These are phyloP conservation scores for Tadarida brasiliensis DNA, from an alignment of 2,797 vertebrate genomes.

Conservation along the genomic window DNA sequence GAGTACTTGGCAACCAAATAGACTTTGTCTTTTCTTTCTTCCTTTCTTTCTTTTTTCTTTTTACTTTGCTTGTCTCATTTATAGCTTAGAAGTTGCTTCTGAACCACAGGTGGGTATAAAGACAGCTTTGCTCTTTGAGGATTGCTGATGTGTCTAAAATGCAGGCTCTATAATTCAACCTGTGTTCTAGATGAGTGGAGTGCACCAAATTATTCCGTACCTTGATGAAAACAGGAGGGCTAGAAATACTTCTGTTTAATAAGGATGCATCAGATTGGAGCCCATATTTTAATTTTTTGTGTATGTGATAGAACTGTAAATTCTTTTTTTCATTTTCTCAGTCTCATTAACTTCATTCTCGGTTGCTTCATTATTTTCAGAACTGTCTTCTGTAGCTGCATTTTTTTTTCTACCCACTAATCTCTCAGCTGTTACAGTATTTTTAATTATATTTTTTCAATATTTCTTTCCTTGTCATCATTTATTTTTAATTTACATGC, in stretches of 20 bases:
- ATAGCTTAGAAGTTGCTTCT: slow-evolving; percentile 31
- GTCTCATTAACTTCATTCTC: slow-evolving; percentile 84
- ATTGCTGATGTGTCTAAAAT: not conserved
- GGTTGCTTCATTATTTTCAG: slow-evolving; percentile 82
- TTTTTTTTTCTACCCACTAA: slow-evolving; percentile 78
- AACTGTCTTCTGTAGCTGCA: slow-evolving; percentile 78
- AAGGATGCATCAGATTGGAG: slow-evolving; percentile 39
- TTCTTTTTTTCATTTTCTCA: slow-evolving; percentile 82
- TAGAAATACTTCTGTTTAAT: slow-evolving; percentile 26
- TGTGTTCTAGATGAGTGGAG: slow-evolving; percentile 9
- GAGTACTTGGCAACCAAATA: not conserved
- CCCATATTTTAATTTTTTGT: slow-evolving; percentile 56
- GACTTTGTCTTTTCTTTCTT: not conserved
- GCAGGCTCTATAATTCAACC: not conserved
- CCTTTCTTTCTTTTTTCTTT: not conserved
- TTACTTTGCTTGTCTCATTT: slow-evolving; percentile 29
- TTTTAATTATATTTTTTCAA: slow-evolving; percentile 83
- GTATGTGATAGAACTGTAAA: slow-evolving; percentile 66
- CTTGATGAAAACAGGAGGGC: not conserved
- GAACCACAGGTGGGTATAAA: slow-evolving; percentile 27
- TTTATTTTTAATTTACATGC: slow-evolving; percentile 76
- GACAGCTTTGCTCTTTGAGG: slow-evolving; percentile 39
- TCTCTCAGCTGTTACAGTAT: slow-evolving; percentile 79
- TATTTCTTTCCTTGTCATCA: slow-evolving; percentile 80
- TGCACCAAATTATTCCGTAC: not conserved